Conservation (phyloP, 2,888 invertebrate species). For the Axea sp. region DNA sequence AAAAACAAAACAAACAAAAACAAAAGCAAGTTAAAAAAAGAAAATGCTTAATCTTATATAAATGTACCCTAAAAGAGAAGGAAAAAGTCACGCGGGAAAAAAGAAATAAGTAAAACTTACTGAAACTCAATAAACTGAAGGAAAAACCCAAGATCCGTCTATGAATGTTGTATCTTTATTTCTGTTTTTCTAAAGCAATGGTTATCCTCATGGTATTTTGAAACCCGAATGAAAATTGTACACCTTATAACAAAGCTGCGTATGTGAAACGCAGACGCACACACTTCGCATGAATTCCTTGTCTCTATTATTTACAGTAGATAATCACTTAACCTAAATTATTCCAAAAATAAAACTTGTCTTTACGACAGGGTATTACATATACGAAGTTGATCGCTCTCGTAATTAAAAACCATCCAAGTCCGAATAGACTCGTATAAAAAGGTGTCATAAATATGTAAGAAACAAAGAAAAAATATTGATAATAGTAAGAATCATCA, state of each 20-base stretch:
- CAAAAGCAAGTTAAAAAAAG: not conserved
- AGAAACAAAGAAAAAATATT: not conserved
- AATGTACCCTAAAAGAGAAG: too few species aligned
- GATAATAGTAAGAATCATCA: too few species aligned
- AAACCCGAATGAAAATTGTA: slow-evolving; percentile 35
- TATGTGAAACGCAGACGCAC: slow-evolving; percentile 2
- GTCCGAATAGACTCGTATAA: slow-evolving; percentile 23
- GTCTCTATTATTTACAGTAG: slow-evolving; percentile 55
- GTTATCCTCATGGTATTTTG: slow-evolving; percentile 35
- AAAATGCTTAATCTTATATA: too few species aligned
- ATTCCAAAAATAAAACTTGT: slow-evolving; percentile 58
- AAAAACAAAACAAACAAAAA: slow-evolving; percentile 5
- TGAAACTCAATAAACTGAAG: slow-evolving; percentile 3
- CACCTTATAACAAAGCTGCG: slow-evolving; percentile 43
- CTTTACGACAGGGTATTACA: slow-evolving; percentile 30
- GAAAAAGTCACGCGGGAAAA: slow-evolving; percentile 1
- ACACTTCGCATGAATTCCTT: slow-evolving; percentile 28
- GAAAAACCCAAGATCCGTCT: slow-evolving; percentile 20
- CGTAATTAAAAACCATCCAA: slow-evolving; percentile 33
- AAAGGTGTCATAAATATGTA: slow-evolving; percentile 39
- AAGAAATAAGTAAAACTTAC: slow-evolving; percentile 2
- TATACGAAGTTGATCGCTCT: slow-evolving; percentile 31
- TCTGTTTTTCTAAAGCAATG: slow-evolving; percentile 36
- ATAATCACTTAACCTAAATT: slow-evolving; percentile 53
- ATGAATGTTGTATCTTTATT: slow-evolving; percentile 46